A percentile compares a stretch with the other conserved stretches of the same genome.
Conservation (phyloP, 2,888 invertebrate genomes). For the Lumbricus terrestris region DNA sequence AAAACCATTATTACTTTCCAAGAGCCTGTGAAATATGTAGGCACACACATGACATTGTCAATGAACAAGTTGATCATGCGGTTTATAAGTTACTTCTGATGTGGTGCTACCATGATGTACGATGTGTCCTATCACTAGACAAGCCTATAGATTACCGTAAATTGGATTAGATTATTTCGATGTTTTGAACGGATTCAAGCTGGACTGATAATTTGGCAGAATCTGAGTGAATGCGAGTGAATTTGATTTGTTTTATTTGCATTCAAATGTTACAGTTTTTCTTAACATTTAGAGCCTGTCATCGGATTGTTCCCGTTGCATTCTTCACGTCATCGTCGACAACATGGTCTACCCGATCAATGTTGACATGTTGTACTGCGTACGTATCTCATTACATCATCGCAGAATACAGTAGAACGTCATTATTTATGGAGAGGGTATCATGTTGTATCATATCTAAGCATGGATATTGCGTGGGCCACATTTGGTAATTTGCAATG, state of each 20-base stretch:
- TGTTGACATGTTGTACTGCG: neutral
- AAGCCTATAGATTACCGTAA: neutral
- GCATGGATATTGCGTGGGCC: no score
- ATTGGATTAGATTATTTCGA: neutral
- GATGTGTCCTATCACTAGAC: neutral
- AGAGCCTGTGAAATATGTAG: neutral
- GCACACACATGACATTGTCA: neutral
- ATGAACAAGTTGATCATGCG: neutral
- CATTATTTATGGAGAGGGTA: no score
- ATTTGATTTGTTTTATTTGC: neutral
- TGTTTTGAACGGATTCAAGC: no score
- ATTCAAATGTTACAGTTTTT: neutral
- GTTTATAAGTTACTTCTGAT: neutral
- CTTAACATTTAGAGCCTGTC: neutral
- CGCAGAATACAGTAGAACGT: neutral
- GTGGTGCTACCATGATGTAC: neutral
- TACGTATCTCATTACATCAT: neutral
- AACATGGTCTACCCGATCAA: slow-evolving; percentile 7
- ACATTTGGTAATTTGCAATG: no score
- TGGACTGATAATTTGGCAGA: neutral
- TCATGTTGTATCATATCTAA: no score
- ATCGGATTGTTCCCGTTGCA: neutral
- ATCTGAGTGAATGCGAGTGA: neutral
- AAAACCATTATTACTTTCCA: neutral
- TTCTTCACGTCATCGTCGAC: slow-evolving; percentile 12